Conservation (phyloP, 2,797 vertebrate genomes). For the Sphenodon punctatus region DNA sequence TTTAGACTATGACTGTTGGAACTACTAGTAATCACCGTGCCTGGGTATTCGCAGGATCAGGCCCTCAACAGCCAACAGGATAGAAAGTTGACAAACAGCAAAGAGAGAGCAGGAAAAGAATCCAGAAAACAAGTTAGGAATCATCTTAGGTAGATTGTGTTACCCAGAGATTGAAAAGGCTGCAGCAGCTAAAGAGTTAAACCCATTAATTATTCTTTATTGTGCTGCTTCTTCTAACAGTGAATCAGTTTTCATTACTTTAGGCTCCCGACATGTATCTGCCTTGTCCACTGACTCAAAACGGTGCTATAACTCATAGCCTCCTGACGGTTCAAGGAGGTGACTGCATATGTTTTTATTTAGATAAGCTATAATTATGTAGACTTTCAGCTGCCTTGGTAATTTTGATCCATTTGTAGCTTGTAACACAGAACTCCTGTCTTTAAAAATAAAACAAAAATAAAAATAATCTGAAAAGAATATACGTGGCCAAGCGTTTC, state of each 20-base stretch:
- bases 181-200: background rate
- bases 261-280: conserved; percentile 41
- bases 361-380: conserved; percentile 47
- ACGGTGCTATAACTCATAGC: conserved; percentile 23
- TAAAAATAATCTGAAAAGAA: background rate
- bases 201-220: conserved; percentile 16
- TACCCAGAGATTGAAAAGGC: background rate
- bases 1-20: background rate
- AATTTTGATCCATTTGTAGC: conserved; percentile 32
- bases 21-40: background rate
- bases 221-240: conserved; percentile 19
- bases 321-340: conserved; percentile 37
- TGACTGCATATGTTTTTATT: conserved; percentile 57
- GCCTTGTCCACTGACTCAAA: conserved; percentile 26
- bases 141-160: background rate
- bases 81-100: background rate
- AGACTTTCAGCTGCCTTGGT: conserved; percentile 43
- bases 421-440: background rate
- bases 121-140: background rate
- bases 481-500: background rate
- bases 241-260: conserved; percentile 47
- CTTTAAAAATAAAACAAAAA: conserved; percentile 2
- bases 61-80: background rate
- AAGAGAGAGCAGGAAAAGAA: background rate
- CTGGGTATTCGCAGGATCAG: background rate